phyloP scores from a whole-genome alignment of 2,888 invertebrate species.

The Germaria angustata region DNA sequence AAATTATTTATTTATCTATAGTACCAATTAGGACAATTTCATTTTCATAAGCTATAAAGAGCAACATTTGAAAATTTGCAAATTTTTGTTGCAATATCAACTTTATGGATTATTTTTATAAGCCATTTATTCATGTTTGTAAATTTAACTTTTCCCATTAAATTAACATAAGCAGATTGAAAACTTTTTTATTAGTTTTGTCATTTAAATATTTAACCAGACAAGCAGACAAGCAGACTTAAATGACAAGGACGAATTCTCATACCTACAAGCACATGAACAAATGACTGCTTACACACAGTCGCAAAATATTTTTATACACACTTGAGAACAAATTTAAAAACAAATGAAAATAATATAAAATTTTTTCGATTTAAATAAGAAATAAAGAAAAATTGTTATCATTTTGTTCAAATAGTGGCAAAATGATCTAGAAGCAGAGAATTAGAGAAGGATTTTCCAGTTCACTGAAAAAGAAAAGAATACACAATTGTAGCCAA shows the following conservation, averaged over 20 bases:
- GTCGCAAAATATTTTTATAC: not conserved
- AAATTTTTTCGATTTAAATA: not conserved
- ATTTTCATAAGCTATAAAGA: no score
- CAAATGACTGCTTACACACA: not conserved
- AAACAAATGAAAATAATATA: not conserved
- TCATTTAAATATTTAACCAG: slow-evolving; percentile 39
- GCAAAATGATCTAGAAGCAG: not conserved
- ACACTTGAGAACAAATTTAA: not conserved
- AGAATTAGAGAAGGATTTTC: slow-evolving; percentile 12
- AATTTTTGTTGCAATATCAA: no score
- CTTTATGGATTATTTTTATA: no score
- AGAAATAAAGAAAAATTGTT: not conserved
- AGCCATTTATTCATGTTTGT: no score
- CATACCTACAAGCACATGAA: not conserved
- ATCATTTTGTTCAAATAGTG: not conserved
- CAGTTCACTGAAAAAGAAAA: slow-evolving; percentile 23
- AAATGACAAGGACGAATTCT: not conserved
- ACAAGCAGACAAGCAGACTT: not conserved
- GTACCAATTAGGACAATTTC: no score
- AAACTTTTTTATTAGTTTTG: slow-evolving; percentile 55
- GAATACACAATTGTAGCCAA: not conserved
- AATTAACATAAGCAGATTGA: not conserved
- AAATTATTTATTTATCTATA: no score
- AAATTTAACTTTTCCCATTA: not conserved
- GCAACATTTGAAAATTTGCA: no score